Conservation (phyloP, 2,888 invertebrate species). For the Dione juno region DNA sequence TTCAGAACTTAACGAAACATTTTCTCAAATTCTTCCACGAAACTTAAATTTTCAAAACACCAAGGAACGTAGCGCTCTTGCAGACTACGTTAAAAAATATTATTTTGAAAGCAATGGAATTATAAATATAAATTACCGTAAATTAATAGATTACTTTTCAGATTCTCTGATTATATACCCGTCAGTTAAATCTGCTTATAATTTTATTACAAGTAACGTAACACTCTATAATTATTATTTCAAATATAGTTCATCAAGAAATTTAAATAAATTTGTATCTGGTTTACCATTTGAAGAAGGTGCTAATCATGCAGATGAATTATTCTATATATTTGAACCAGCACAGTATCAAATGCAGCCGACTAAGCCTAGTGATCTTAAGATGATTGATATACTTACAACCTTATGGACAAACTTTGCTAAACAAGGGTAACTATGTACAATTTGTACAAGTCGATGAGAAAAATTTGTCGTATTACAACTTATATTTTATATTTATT, state of each 20-base stretch:
- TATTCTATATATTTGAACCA: conserved; percentile 12
- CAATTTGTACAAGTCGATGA: background rate
- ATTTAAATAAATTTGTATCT: conserved; percentile 50
- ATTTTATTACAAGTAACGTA: conserved; percentile 42
- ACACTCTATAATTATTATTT: conserved; percentile 56
- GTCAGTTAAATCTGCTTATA: conserved; percentile 42
- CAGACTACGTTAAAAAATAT: conserved; percentile 45
- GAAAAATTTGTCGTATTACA: background rate
- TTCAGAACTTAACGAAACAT: conserved; percentile 6
- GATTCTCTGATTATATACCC: conserved; percentile 53
- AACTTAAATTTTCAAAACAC: conserved; percentile 1
- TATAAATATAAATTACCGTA: conserved; percentile 35
- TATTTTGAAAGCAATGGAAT: conserved; percentile 51
- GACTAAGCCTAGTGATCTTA: background rate
- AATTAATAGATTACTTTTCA: conserved; percentile 54
- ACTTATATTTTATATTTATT: background rate
- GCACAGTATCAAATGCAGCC: background rate
- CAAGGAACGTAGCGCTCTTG: conserved; percentile 30
- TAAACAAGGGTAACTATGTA: conserved; percentile 27
- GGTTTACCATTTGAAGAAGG: conserved; percentile 37
- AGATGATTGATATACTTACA: conserved; percentile 49
- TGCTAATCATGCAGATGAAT: conserved; percentile 1
- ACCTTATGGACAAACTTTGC: conserved; percentile 55
- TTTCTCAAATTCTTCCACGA: conserved; percentile 3
- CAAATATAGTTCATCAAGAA: conserved; percentile 53